Conservation (phyloP, 2,888 invertebrate species). For the Teleiodes luculella region DNA sequence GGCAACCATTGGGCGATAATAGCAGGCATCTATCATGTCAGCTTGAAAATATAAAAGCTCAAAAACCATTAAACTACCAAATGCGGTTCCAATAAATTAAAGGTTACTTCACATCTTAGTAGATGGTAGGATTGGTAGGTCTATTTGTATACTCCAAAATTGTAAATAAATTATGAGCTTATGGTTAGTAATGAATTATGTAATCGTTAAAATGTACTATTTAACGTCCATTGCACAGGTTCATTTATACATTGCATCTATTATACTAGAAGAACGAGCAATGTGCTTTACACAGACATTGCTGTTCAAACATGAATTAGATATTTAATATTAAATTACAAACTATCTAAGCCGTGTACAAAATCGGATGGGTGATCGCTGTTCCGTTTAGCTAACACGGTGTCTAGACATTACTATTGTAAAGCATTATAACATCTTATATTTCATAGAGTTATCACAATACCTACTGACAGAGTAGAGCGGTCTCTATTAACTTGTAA, state of each 20-base stretch:
- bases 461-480: neutral
- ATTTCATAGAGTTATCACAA: neutral
- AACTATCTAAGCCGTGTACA: constrained; percentile 67
- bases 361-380: constrained; percentile 49
- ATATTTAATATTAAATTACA: constrained; percentile 39
- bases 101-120: too few species aligned
- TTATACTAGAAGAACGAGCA: neutral
- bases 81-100: too few species aligned
- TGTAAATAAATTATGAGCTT: too few species aligned
- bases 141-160: too few species aligned
- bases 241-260: neutral
- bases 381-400: constrained; percentile 16
- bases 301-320: constrained; percentile 41
- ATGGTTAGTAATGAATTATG: too few species aligned
- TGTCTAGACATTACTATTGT: constrained; percentile 2
- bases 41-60: too few species aligned
- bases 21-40: too few species aligned
- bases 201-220: too few species aligned
- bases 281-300: neutral
- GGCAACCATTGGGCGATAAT: too few species aligned
- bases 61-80: too few species aligned
- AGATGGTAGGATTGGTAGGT: too few species aligned
- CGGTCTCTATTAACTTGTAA: constrained; percentile 2
- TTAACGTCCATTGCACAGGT: neutral
- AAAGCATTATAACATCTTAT: constrained; percentile 2